These are phyloP conservation scores for Pseudomyrmex concolor DNA, from an alignment of 1,140 invertebrate genomes.

Conservation along the genomic window DNA sequence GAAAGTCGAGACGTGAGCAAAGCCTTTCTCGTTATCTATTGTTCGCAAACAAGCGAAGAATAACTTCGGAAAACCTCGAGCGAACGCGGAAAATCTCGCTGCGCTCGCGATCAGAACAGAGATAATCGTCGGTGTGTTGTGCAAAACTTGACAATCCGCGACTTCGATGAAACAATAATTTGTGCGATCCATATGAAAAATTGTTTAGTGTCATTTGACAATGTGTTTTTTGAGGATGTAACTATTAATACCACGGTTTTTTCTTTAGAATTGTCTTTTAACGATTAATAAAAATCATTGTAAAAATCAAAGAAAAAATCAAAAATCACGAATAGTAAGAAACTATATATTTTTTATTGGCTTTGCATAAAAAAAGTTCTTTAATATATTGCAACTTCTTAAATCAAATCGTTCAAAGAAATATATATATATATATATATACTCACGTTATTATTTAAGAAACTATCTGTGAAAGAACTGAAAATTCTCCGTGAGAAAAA, in stretches of 20 bases:
- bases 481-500: background rate
- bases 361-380: constrained; percentile 6
- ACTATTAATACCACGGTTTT: background rate
- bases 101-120: background rate
- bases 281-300: constrained; percentile 39
- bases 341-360: constrained; percentile 33
- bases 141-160: background rate
- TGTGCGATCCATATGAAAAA: background rate
- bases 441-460: background rate
- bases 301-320: constrained; percentile 52
- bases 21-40: constrained; percentile 14
- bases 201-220: background rate
- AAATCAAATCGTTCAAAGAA: background rate
- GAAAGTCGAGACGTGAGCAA: background rate
- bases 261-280: constrained; percentile 22
- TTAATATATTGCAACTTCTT: constrained; percentile 6
- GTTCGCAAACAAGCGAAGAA: background rate
- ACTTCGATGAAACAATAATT: constrained; percentile 15
- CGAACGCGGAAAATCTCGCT: background rate
- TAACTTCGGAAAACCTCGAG: background rate
- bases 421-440: background rate
- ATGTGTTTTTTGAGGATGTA: background rate
- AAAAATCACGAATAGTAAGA: constrained; percentile 26
- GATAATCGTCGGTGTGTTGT: background rate
- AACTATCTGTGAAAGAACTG: background rate